phyloP scores from a whole-genome alignment of 2,113 vertebrate species.

The Scytalopus superciliaris region DNA sequence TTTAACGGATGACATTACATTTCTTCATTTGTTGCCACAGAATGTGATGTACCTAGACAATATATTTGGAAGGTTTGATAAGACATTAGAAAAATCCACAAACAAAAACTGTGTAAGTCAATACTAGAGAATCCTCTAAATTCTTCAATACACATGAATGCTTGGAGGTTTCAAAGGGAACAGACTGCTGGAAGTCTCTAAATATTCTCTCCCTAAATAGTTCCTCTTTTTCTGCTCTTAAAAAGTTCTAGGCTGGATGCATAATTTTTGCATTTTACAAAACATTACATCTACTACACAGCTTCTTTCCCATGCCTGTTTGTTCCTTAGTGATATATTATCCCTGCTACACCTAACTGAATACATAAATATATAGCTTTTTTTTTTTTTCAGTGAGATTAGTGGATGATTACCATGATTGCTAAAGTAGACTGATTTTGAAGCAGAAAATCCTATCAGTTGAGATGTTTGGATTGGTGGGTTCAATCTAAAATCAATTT shows the following conservation, averaged over 20 bases:
- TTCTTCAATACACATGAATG: background rate
- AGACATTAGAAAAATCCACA: background rate
- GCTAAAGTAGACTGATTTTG: slow-evolving; percentile 39
- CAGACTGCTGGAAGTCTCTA: background rate
- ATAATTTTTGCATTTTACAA: background rate
- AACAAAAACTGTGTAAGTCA: background rate
- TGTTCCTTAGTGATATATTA: background rate
- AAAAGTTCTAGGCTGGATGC: background rate
- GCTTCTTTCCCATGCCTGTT: background rate
- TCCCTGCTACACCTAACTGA: background rate
- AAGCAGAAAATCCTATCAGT: slow-evolving; percentile 58
- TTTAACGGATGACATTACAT: background rate
- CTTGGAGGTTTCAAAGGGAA: background rate
- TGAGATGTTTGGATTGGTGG: slow-evolving; percentile 50
- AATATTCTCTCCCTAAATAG: background rate
- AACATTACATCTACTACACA: background rate
- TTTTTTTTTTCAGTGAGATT: background rate
- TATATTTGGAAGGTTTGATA: background rate
- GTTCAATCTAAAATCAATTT: slow-evolving; percentile 70
- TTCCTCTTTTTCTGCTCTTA: background rate
- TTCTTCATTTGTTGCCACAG: background rate
- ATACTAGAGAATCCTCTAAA: background rate
- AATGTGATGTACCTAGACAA: background rate
- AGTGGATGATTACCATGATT: slow-evolving; percentile 51
- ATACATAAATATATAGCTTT: slow-evolving; percentile 2